phyloP scores from a whole-genome alignment of 1,140 invertebrate species.

The Drosophila repleta region DNA sequence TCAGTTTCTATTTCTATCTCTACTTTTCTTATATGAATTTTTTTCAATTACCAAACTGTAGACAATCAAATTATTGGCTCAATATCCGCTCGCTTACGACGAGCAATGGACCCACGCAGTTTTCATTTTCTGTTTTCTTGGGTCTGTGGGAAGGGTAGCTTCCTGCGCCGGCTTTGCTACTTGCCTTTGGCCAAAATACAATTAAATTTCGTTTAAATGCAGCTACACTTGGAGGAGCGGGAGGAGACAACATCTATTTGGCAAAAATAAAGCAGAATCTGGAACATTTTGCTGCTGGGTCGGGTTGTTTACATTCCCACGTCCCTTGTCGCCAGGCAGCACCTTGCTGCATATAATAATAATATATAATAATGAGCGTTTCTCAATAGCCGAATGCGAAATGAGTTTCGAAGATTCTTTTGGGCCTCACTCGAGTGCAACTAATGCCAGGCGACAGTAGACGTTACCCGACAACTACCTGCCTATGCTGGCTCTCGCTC shows the following conservation, averaged over 20 bases:
- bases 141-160: constrained; percentile 24
- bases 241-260: constrained; percentile 36
- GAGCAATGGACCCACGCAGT: constrained; percentile 43
- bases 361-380: constrained; percentile 71
- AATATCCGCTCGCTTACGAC: constrained; percentile 59
- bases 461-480: constrained; percentile 27
- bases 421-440: constrained; percentile 53
- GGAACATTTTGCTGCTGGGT: constrained; percentile 33
- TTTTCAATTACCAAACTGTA: constrained; percentile 47
- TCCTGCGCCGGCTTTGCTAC: constrained; percentile 34
- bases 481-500: background rate
- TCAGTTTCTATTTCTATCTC: constrained; percentile 3
- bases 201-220: constrained; percentile 77
- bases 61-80: constrained; percentile 80
- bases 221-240: background rate
- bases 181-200: constrained; percentile 57
- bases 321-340: constrained; percentile 34
- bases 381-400: constrained; percentile 78
- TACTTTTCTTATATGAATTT: constrained; percentile 11
- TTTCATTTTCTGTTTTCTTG: background rate
- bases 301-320: constrained; percentile 78
- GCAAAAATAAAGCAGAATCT: constrained; percentile 25
- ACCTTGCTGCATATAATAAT: constrained; percentile 66
- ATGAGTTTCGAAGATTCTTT: constrained; percentile 67
- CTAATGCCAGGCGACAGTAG: constrained; percentile 54